Conservation (phyloP, 53 echinoderm and acorn worm genomes). For the Actinopyga echinites region DNA sequence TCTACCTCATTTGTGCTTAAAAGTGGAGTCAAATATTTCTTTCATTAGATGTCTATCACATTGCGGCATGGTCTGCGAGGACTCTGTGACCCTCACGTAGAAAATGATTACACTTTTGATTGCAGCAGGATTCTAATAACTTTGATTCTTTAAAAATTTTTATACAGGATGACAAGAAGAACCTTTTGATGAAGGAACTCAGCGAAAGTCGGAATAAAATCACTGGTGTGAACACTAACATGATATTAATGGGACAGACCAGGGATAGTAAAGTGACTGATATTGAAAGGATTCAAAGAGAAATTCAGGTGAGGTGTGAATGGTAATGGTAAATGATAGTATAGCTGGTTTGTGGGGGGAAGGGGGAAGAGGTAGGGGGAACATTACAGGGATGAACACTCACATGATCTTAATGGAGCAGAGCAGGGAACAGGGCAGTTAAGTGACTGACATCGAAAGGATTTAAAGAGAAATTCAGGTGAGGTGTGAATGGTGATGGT, state of each 20-base stretch:
- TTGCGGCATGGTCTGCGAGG: too few relatives aligned
- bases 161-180: conserved; percentile 98
- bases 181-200: conserved; percentile 78
- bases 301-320: conserved; percentile 62
- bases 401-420: conserved; percentile 90
- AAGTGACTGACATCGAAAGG: conserved; percentile 84
- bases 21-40: too few relatives aligned
- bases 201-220: conserved; percentile 56
- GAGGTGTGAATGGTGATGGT: background rate
- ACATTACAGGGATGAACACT: conserved; percentile 67
- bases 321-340: background rate
- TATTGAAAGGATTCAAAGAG: conserved; percentile 81
- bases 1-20: too few relatives aligned
- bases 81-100: too few relatives aligned
- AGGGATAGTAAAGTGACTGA: conserved; percentile 82
- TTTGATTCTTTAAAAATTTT: too few relatives aligned
- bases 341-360: background rate
- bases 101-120: too few relatives aligned
- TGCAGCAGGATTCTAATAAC: too few relatives aligned
- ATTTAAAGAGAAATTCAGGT: conserved; percentile 89
- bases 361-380: conserved; percentile 41
- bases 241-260: conserved; percentile 85
- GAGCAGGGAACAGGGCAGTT: conserved; percentile 70
- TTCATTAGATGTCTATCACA: too few relatives aligned
- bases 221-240: conserved; percentile 72